Percentiles rank a stretch among this genome's conserved stretches.
Evolutionary conservation across 2,113 vertebrate species (phyloP).

Genomic region (Argyrosomus japonicus): DNA sequence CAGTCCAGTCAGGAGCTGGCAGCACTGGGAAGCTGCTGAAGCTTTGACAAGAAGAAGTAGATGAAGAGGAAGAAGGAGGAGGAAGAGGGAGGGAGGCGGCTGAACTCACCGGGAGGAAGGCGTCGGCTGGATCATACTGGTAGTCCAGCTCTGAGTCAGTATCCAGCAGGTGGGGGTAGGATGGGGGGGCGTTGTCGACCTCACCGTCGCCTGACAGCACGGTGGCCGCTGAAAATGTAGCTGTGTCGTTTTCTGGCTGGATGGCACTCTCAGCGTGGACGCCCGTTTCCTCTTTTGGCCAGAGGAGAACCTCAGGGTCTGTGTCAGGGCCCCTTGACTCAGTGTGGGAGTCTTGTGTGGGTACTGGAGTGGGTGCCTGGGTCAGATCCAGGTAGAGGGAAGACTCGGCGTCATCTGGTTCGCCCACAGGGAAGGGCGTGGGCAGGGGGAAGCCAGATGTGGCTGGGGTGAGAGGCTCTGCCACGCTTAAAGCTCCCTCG

Average conservation of each 20-base stretch:
- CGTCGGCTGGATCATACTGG: constrained; percentile 89
- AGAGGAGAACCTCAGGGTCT: constrained; percentile 79
- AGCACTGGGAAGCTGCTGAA: constrained; percentile 17
- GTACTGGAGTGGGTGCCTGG: constrained; percentile 48
- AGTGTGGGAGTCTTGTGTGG: constrained; percentile 35
- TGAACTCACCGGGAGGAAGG: constrained; percentile 90
- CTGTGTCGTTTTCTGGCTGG: constrained; percentile 86
- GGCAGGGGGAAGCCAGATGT: constrained; percentile 71
- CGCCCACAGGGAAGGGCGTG: constrained; percentile 63
- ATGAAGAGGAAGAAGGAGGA: background rate
- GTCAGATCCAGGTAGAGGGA: constrained; percentile 67
- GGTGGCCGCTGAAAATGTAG: constrained; percentile 89
- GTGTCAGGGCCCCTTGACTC: constrained; percentile 58
- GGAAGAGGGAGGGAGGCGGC: constrained; percentile 23
- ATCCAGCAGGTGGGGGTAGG: constrained; percentile 87
- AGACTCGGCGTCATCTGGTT: constrained; percentile 67
- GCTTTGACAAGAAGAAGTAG: constrained; percentile 36
- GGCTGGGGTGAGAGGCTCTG: constrained; percentile 66
- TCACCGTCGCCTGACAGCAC: constrained; percentile 95
- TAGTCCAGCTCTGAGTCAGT: constrained; percentile 90
- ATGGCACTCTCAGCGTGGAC: constrained; percentile 26
- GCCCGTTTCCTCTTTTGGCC: constrained; percentile 77
- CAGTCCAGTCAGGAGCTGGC: constrained; percentile 44
- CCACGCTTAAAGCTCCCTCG: constrained; percentile 55
- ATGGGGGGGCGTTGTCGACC: constrained; percentile 85